These are phyloP conservation scores for Liposcelis brunnea DNA, from an alignment of 2,888 invertebrate species.

Conservation along the genomic window DNA sequence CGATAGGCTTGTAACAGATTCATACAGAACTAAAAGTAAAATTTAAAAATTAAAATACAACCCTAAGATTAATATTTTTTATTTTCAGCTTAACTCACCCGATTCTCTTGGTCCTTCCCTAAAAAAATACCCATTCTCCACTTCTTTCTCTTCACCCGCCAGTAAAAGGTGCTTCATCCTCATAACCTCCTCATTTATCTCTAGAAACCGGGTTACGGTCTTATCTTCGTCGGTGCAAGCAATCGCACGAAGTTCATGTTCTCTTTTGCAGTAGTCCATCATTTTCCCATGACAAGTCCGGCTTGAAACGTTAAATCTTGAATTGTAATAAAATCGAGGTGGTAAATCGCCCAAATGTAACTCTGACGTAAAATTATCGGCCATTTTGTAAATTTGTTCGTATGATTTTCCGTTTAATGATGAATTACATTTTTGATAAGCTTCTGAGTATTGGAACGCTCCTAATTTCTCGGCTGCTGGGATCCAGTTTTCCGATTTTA, in stretches of 20 bases:
- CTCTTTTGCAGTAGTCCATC: constrained; percentile 1
- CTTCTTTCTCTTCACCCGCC: background rate
- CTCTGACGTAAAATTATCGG: background rate
- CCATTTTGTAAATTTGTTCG: background rate
- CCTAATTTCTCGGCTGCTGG: constrained; percentile 1
- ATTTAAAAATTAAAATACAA: background rate
- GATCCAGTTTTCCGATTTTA: background rate
- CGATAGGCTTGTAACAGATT: background rate
- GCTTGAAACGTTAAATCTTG: background rate
- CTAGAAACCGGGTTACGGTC: background rate
- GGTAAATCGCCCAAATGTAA: constrained; percentile 1
- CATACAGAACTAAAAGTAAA: background rate
- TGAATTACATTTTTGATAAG: background rate
- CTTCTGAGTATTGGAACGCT: background rate
- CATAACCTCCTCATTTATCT: background rate
- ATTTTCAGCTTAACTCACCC: background rate
- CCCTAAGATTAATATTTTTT: background rate
- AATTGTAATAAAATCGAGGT: background rate
- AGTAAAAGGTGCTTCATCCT: background rate
- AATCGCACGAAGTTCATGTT: background rate
- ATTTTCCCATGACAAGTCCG: background rate
- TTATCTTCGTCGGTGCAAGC: background rate
- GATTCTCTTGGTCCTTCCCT: constrained; percentile 4
- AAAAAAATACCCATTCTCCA: background rate
- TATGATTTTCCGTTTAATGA: background rate